Evolutionary conservation across 1,140 invertebrate genomes (phyloP).

Genomic region (Drosophila sucinea): DNA sequence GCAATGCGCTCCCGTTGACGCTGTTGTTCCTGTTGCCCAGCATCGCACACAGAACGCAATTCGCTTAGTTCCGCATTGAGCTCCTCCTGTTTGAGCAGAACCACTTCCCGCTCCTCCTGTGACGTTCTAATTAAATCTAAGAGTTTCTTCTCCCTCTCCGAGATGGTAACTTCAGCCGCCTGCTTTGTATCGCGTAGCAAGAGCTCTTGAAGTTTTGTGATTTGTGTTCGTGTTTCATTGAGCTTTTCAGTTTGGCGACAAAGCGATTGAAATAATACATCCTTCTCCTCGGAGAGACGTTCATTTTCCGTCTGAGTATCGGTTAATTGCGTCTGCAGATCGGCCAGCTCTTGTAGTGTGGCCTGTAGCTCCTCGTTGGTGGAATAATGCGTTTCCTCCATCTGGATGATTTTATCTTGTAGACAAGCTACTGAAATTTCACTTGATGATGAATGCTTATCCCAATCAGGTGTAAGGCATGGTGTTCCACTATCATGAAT

Average conservation of each 20-base stretch:
- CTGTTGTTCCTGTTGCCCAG: conserved; percentile 85
- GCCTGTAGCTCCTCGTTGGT: conserved; percentile 98
- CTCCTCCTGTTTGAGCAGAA: conserved; percentile 92
- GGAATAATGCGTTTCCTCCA: conserved; percentile 86
- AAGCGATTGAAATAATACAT: conserved; percentile 94
- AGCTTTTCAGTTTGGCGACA: conserved; percentile 96
- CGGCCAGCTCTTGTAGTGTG: conserved; percentile 95
- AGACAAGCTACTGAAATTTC: conserved; percentile 96
- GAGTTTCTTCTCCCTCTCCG: conserved; percentile 92
- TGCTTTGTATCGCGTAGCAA: conserved; percentile 85
- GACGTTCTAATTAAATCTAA: conserved; percentile 93
- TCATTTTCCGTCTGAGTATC: conserved; percentile 95
- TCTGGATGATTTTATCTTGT: conserved; percentile 94
- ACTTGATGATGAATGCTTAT: conserved; percentile 93
- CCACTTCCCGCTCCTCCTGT: conserved; percentile 90
- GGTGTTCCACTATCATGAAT: conserved; percentile 84
- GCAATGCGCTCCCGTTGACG: conserved; percentile 87
- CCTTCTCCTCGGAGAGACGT: conserved; percentile 93
- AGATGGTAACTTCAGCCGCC: conserved; percentile 86
- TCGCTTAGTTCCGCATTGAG: conserved; percentile 87
- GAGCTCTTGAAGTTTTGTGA: conserved; percentile 88
- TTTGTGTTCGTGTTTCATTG: conserved; percentile 90
- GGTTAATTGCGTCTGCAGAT: conserved; percentile 92
- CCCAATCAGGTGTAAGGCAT: conserved; percentile 91
- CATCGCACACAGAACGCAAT: conserved; percentile 83